These are phyloP conservation scores for Aspidiotus rigidus DNA, from an alignment of 2,888 invertebrate species.

Conservation along the genomic window DNA sequence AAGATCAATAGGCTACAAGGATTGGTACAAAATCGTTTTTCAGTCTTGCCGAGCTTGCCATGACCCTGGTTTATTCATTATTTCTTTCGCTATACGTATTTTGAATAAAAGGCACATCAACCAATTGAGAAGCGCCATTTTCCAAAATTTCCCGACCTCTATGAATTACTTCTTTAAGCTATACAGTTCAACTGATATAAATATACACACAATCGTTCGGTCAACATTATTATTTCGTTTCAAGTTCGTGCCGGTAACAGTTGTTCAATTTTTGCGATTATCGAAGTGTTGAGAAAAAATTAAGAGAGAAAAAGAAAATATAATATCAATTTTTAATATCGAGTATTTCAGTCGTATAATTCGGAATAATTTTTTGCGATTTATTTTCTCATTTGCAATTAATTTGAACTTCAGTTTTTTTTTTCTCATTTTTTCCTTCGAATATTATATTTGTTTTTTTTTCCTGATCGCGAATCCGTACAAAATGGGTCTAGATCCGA, in stretches of 20 bases:
- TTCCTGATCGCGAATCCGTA: not conserved
- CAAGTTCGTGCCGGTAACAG: slow-evolving; percentile 31
- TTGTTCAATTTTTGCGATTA: slow-evolving; percentile 17
- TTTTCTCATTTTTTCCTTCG: slow-evolving; percentile 7
- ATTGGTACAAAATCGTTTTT: slow-evolving; percentile 25
- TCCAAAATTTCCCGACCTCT: slow-evolving; percentile 32
- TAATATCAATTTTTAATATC: too few relatives aligned
- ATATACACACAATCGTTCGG: slow-evolving; percentile 20
- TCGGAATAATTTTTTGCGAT: slow-evolving; percentile 9
- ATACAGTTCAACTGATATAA: slow-evolving; percentile 27
- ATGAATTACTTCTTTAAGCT: slow-evolving; percentile 18
- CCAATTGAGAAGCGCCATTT: slow-evolving; percentile 32
- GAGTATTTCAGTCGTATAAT: not conserved
- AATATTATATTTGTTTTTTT: not conserved
- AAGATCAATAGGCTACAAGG: slow-evolving; percentile 33
- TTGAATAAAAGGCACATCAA: slow-evolving; percentile 22
- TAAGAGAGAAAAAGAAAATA: too few relatives aligned
- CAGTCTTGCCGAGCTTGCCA: slow-evolving; percentile 26
- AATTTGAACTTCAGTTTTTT: slow-evolving; percentile 7
- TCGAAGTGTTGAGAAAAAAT: too few relatives aligned
- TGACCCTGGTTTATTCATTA: slow-evolving; percentile 26
- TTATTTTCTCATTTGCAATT: slow-evolving; percentile 10
- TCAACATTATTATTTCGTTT: slow-evolving; percentile 27
- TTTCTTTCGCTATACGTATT: slow-evolving; percentile 18
- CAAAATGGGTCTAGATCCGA: slow-evolving; percentile 31